These are phyloP conservation scores for Scaptomyza tumidula DNA, from an alignment of 2,888 invertebrate genomes.

Conservation along the genomic window DNA sequence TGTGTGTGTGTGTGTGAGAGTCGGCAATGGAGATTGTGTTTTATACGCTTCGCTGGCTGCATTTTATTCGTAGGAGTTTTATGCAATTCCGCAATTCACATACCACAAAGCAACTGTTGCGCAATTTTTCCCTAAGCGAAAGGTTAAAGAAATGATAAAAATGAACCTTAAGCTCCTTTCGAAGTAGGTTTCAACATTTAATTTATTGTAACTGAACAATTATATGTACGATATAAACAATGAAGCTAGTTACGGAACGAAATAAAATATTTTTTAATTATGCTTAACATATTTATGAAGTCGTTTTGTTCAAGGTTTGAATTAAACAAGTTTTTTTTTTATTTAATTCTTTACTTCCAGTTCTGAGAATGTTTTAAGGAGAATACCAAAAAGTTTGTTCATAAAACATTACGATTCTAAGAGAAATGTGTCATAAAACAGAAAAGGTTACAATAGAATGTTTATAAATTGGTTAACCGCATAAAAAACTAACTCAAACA, in stretches of 20 bases:
- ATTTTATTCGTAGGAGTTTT: slow-evolving; percentile 14
- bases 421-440: neutral
- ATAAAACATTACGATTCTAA: neutral
- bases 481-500: neutral
- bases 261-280: neutral
- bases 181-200: neutral
- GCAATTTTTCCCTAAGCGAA: slow-evolving; percentile 6
- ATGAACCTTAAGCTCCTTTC: neutral
- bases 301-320: neutral
- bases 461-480: slow-evolving; percentile 6
- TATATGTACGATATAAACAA: neutral
- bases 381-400: slow-evolving; percentile 5
- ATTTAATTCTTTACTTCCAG: neutral
- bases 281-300: neutral
- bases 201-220: neutral
- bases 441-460: neutral
- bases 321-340: neutral
- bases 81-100: slow-evolving; percentile 26
- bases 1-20: slow-evolving; percentile 12
- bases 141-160: neutral
- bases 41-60: slow-evolving; percentile 43
- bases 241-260: neutral
- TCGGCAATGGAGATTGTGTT: slow-evolving; percentile 34
- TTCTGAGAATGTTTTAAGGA: neutral
- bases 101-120: slow-evolving; percentile 12